These are phyloP conservation scores for Dromiciops gliroides DNA, from an alignment of 2,113 vertebrate genomes.

Conservation along the genomic window DNA sequence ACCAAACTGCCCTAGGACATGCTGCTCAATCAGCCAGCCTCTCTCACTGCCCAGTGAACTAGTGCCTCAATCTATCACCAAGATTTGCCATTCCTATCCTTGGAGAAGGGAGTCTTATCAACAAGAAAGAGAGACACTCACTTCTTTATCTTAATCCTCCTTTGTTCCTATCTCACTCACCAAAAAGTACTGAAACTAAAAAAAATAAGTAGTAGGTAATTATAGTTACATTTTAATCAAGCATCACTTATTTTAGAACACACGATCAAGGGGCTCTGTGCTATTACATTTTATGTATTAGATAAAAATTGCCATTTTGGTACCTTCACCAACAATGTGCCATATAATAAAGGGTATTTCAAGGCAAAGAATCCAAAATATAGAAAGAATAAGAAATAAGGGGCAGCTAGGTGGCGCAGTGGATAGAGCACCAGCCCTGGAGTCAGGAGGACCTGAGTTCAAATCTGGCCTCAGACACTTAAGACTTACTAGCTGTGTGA, in stretches of 20 bases:
- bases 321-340: neutral
- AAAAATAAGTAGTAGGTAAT: neutral
- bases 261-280: neutral
- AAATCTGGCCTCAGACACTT: no score
- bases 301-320: neutral
- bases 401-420: no score
- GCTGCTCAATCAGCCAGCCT: neutral
- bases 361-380: no score
- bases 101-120: neutral
- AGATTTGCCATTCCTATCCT: neutral
- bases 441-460: no score
- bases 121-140: neutral
- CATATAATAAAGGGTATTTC: no score
- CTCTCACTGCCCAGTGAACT: neutral
- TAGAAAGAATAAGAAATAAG: no score
- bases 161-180: neutral
- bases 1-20: neutral
- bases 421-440: no score
- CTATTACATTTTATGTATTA: neutral
- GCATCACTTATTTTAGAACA: neutral
- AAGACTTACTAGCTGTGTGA: no score
- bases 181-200: neutral
- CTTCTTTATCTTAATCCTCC: neutral
- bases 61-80: neutral
- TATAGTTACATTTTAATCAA: neutral